These are phyloP conservation scores for Podiceps cristatus DNA, from an alignment of 2,113 vertebrate species.

Conservation along the genomic window DNA sequence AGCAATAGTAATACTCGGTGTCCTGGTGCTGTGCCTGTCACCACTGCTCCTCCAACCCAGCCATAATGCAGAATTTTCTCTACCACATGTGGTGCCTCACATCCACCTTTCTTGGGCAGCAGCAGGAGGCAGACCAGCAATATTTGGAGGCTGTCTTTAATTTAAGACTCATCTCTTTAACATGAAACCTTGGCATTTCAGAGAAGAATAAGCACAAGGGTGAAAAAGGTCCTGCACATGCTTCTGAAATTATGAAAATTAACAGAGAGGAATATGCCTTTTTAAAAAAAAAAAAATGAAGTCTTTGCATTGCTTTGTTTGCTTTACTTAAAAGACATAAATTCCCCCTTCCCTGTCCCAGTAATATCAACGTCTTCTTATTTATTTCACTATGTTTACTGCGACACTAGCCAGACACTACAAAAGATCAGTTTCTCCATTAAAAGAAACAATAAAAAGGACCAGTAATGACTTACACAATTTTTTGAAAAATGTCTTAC, in stretches of 20 bases:
- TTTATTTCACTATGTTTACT: background rate
- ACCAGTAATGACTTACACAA: background rate
- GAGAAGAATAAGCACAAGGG: background rate
- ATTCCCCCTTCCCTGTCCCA: background rate
- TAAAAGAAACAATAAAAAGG: background rate
- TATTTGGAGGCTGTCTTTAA: slow-evolving; percentile 6
- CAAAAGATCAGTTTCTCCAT: background rate
- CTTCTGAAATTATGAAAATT: background rate
- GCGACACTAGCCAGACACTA: background rate
- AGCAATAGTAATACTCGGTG: background rate
- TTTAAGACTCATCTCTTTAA: slow-evolving; percentile 7
- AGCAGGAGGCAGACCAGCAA: slow-evolving; percentile 17
- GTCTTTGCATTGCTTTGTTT: background rate
- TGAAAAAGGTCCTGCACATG: background rate
- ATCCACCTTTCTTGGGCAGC: slow-evolving; percentile 31
- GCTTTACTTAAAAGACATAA: background rate
- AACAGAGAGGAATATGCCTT: background rate
- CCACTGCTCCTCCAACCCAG: background rate
- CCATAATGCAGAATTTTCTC: slow-evolving; percentile 16
- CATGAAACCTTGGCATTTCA: background rate
- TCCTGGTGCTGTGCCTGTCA: background rate
- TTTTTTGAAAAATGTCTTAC: background rate
- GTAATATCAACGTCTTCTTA: background rate
- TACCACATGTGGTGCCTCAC: slow-evolving; percentile 32
- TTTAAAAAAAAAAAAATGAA: background rate